A percentile compares a stretch with the other conserved stretches of the same genome.
phyloP scores from a whole-genome alignment of 2,113 vertebrate species.

The Alligator mississippiensis region DNA sequence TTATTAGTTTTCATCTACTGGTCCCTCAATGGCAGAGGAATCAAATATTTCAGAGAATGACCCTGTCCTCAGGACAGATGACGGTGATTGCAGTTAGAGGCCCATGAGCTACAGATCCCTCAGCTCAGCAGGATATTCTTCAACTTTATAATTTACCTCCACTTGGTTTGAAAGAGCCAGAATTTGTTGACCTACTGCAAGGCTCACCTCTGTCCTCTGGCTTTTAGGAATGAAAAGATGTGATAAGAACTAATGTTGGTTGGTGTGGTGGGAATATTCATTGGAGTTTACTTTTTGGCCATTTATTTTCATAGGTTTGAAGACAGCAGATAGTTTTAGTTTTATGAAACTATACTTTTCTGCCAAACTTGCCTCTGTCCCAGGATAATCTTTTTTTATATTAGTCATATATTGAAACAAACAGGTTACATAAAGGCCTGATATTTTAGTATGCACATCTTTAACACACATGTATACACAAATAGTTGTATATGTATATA shows the following conservation, averaged over 20 bases:
- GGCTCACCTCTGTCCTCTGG: not conserved
- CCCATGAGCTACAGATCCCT: not conserved
- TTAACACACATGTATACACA: conserved; percentile 41
- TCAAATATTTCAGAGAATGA: not conserved
- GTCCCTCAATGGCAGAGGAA: not conserved
- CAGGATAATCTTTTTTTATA: not conserved
- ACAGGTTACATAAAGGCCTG: not conserved
- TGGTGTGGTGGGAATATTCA: not conserved
- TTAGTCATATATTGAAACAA: not conserved
- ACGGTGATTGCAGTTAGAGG: not conserved
- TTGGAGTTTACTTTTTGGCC: not conserved
- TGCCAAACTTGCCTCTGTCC: not conserved
- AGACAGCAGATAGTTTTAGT: not conserved
- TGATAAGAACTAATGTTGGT: not conserved
- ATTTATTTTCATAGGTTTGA: not conserved
- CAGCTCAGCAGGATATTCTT: not conserved
- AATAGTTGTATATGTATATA: not conserved
- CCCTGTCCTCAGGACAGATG: not conserved
- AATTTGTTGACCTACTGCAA: not conserved
- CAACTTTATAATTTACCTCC: not conserved
- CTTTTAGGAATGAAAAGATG: not conserved
- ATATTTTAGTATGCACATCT: conserved; percentile 24
- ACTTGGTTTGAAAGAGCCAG: not conserved
- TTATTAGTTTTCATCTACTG: not conserved
- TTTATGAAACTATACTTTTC: not conserved